phyloP scores from a whole-genome alignment of 1,140 invertebrate genomes.

The Drosophila ficusphila region DNA sequence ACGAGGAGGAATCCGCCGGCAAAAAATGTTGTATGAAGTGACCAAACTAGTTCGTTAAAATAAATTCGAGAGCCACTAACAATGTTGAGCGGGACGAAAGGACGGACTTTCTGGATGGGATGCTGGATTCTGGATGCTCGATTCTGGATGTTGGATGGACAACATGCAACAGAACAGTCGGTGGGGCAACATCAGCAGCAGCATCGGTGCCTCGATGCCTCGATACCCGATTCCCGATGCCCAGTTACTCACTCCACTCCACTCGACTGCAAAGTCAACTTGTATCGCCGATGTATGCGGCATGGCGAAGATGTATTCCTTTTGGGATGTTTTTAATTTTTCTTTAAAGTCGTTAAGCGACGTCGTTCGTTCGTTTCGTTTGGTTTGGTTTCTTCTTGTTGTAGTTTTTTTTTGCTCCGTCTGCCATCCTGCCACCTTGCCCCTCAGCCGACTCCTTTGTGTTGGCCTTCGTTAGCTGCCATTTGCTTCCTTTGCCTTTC shows the following conservation, averaged over 20 bases:
- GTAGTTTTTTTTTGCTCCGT: constrained; percentile 35
- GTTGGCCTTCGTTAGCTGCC: constrained; percentile 69
- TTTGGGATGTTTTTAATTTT: constrained; percentile 83
- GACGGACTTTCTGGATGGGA: constrained; percentile 30
- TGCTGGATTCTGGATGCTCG: constrained; percentile 5
- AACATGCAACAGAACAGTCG: constrained; percentile 60
- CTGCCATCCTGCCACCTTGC: constrained; percentile 4
- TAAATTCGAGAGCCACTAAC: constrained; percentile 82
- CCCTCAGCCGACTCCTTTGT: constrained; percentile 45
- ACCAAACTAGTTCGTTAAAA: constrained; percentile 83
- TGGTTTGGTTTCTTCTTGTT: constrained; percentile 26
- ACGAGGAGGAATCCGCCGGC: not conserved
- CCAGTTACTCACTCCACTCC: constrained; percentile 29
- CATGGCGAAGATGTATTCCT: constrained; percentile 81
- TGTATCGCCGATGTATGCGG: constrained; percentile 61
- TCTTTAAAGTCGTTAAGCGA: constrained; percentile 82
- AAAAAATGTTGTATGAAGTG: constrained; percentile 81
- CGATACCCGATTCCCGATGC: constrained; percentile 3
- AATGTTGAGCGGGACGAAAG: constrained; percentile 61
- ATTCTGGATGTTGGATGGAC: constrained; percentile 43
- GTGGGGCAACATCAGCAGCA: constrained; percentile 5
- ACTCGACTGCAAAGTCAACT: constrained; percentile 21
- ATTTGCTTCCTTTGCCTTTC: constrained; percentile 82
- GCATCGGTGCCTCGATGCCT: constrained; percentile 12
- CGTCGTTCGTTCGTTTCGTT: constrained; percentile 39